Base-by-base conservation (phyloP, 2,113 vertebrate species). In the Amblyornis subalaris region DNA sequence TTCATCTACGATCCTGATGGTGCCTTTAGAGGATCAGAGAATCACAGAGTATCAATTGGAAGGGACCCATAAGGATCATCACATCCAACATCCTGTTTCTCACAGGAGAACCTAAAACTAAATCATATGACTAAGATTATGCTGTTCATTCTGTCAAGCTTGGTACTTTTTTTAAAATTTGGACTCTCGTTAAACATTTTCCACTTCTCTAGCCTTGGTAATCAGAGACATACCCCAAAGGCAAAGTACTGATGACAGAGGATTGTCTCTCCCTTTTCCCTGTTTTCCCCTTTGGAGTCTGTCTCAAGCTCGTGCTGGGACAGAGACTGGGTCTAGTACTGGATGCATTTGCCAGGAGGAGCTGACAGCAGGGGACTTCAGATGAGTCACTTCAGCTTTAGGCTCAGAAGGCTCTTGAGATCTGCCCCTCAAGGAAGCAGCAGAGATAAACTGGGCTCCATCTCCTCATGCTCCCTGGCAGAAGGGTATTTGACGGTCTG, bases 301-400 rank as follows among this genome's bases (percentile, higher is more conserved):
- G 9, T 42, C 45, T 78, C 29, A 67, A 57, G 47, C 61, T 70
- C 0, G 0, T 50, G 17, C 20, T 88, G 44, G n/a, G 23, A 29
- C 28, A 44, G 57, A 60, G 61, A 19, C 53, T 66, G 48, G 50
- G 21, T 13, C 35, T 31, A 4, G 25, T 14, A 10, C 7, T 48
- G 54, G 22, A 20, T 0, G 0, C 3, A 5, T 85, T 70, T 74
- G 51, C 66, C 2, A 0, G 35, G 47, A 72, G 72, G 57, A 93
- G 31, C 50, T 82, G 70, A 2, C 20, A 53, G 31, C 19, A 3
- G 73, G 35, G 51, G 35, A 87, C 40, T 38, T 50, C 36, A 29
- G 81, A 31, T 79, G 48, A 21, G 45, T 55, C 44, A 18, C 82
- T 25, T 50, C 24, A 57, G 16, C 53, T 69, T 75, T 31, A 74